phyloP scores from a whole-genome alignment of 35 echinoderm and acorn worm genomes.

The Ophioderma brevispina region DNA sequence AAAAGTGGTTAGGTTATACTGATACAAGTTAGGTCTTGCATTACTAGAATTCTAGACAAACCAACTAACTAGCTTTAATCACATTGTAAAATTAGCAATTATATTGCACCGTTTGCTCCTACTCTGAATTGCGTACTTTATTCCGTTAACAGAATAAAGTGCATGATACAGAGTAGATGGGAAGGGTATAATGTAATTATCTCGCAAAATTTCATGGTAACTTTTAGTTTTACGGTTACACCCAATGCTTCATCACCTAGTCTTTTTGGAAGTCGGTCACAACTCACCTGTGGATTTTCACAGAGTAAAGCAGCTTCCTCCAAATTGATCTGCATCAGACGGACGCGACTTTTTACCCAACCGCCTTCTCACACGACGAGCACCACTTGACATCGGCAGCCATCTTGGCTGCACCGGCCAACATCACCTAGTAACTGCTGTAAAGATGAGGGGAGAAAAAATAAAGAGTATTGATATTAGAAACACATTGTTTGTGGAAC shows the following conservation, averaged over 20 bases:
- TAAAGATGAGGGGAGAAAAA: background rate
- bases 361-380: background rate
- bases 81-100: too few species aligned
- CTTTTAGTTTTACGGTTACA: background rate
- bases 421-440: background rate
- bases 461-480: background rate
- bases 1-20: too few species aligned
- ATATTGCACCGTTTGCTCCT: too few species aligned
- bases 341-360: constrained; percentile 9
- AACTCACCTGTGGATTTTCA: constrained; percentile 37
- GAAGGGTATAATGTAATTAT: too few species aligned
- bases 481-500: too few species aligned
- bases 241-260: too few species aligned
- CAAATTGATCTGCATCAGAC: constrained; percentile 43
- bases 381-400: constrained; percentile 58
- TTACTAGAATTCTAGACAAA: too few species aligned
- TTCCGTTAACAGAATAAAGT: too few species aligned
- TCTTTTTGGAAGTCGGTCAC: too few species aligned
- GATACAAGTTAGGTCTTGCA: too few species aligned
- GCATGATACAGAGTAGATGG: too few species aligned
- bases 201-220: background rate
- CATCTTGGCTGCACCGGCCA: background rate
- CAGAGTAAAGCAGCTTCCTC: constrained; percentile 43
- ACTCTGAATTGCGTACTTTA: background rate
- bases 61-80: too few species aligned